Percentiles rank a stretch among this genome's conserved stretches.
Conservation (phyloP, 35 echinoderm and acorn worm genomes). For the Heliocidaris tuberculata region DNA sequence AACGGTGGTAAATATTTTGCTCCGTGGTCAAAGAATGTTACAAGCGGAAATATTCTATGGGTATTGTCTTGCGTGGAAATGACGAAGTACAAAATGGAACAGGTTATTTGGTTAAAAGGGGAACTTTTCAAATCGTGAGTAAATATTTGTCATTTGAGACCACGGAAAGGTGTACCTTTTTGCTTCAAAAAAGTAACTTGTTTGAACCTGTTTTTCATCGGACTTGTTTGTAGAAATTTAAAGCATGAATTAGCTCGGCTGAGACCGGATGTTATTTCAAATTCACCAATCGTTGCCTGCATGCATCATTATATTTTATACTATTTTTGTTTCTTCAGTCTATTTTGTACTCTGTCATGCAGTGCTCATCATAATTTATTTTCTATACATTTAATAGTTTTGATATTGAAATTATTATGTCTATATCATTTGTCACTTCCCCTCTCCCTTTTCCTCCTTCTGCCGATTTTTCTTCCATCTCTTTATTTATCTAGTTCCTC, state of each 20-base stretch:
- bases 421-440: too few relatives aligned
- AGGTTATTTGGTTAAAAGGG: not conserved
- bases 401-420: too few relatives aligned
- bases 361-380: too few relatives aligned
- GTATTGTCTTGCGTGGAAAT: not conserved
- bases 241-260: not conserved
- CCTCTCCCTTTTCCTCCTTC: too few relatives aligned
- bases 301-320: not conserved
- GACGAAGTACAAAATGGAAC: not conserved
- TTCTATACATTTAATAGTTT: too few relatives aligned
- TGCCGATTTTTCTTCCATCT: too few relatives aligned
- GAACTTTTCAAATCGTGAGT: not conserved
- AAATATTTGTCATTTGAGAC: constrained; percentile 5
- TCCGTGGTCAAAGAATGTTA: not conserved
- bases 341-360: too few relatives aligned
- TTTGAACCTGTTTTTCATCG: not conserved
- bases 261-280: not conserved
- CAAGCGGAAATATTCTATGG: not conserved
- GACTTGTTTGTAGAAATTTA: not conserved
- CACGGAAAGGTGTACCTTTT: not conserved
- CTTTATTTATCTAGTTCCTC: too few relatives aligned
- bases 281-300: not conserved
- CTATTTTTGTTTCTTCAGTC: too few relatives aligned
- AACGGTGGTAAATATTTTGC: not conserved
- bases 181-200: not conserved